These are phyloP conservation scores for Noctilio leporinus DNA, from an alignment of 2,113 vertebrate genomes.

Conservation along the genomic window DNA sequence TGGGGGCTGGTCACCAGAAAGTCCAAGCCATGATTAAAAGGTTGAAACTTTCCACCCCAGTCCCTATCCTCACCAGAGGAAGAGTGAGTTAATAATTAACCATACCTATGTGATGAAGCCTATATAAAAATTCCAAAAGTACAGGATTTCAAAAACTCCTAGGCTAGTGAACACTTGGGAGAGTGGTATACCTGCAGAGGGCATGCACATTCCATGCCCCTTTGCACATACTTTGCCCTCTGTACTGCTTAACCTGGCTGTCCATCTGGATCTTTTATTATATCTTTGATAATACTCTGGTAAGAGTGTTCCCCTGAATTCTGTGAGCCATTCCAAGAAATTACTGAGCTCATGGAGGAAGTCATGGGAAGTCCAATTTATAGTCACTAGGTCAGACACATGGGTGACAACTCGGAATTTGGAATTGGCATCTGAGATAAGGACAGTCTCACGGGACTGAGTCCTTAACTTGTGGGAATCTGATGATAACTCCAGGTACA, in stretches of 20 bases:
- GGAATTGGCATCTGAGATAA: neutral
- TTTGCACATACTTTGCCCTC: neutral
- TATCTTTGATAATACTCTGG: neutral
- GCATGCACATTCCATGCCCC: neutral
- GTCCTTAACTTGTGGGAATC: neutral
- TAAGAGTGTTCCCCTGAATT: neutral
- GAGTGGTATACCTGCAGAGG: neutral
- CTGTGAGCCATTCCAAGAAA: neutral
- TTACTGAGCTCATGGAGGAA: neutral
- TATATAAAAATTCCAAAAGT: neutral
- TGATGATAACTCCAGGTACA: neutral
- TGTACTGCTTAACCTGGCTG: neutral
- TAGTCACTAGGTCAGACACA: neutral
- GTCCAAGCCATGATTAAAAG: neutral
- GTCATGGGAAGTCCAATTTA: neutral
- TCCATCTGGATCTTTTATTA: neutral
- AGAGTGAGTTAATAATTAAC: neutral
- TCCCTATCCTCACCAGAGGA: neutral
- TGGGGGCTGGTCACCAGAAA: neutral
- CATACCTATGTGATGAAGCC: neutral
- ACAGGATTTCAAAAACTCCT: neutral
- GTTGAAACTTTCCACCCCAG: neutral
- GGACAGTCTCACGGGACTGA: neutral
- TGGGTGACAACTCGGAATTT: neutral
- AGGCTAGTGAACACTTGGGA: neutral